phyloP scores from a whole-genome alignment of 2,797 vertebrate species.

The Acanthis flammea region DNA sequence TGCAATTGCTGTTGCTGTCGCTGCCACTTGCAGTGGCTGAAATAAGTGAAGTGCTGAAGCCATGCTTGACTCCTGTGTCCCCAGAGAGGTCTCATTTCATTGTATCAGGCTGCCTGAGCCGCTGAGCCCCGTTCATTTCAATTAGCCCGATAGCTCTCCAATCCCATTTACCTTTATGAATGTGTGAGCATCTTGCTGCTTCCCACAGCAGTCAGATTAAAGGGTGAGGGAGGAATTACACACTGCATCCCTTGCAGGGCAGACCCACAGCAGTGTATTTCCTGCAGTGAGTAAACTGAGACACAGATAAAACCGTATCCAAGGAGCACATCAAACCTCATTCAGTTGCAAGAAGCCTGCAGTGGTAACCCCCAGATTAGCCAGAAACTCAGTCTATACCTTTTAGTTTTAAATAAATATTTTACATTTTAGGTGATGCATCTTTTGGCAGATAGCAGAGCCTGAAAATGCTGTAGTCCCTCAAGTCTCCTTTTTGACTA shows the following conservation, averaged over 20 bases:
- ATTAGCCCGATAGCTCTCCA: slow-evolving; percentile 26
- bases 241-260: not conserved
- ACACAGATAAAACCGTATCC: not conserved
- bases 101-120: not conserved
- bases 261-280: not conserved
- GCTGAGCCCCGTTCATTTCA: slow-evolving; percentile 3
- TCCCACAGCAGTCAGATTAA: not conserved
- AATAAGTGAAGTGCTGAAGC: slow-evolving; percentile 3
- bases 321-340: not conserved
- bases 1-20: not conserved
- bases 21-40: slow-evolving; percentile 29
- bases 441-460: not conserved
- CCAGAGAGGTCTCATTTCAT: not conserved
- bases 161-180: slow-evolving; percentile 47
- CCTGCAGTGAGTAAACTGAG: not conserved
- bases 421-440: not conserved
- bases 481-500: not conserved
- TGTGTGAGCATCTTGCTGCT: not conserved
- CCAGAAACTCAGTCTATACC: not conserved
- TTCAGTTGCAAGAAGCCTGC: not conserved
- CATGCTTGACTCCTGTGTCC: not conserved
- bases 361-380: not conserved
- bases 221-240: not conserved
- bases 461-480: not conserved
- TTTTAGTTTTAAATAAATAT: not conserved